These are phyloP conservation scores for Drosophila mettleri DNA, from an alignment of 2,888 invertebrate species.

Conservation along the genomic window DNA sequence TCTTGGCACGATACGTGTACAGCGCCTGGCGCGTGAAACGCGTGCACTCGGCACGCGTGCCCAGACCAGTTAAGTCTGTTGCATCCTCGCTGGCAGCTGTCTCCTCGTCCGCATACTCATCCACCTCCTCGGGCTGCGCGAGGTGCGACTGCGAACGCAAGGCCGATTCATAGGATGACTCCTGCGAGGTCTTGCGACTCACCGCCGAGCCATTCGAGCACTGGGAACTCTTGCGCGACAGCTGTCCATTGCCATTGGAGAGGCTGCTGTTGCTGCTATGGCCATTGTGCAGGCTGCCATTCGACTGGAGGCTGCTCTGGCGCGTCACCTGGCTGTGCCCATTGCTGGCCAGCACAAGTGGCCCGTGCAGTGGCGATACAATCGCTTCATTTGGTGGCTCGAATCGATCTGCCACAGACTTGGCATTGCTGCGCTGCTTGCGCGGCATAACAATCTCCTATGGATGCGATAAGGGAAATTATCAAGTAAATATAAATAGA, in stretches of 20 bases:
- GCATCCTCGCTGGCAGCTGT: conserved; percentile 29
- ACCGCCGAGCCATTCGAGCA: conserved; percentile 68
- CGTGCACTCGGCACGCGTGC: conserved; percentile 84
- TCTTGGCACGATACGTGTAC: conserved; percentile 93
- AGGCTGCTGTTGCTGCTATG: conserved; percentile 62
- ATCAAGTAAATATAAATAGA: not conserved
- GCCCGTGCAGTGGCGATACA: conserved; percentile 81
- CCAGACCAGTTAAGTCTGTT: conserved; percentile 32
- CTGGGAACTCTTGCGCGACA: conserved; percentile 81
- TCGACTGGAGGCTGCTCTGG: conserved; percentile 66
- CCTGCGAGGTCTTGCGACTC: conserved; percentile 70
- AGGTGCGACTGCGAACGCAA: conserved; percentile 79
- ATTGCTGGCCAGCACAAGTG: conserved; percentile 50
- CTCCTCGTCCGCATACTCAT: conserved; percentile 72
- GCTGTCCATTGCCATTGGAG: conserved; percentile 69
- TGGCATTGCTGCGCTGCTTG: conserved; percentile 91
- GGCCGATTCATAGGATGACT: conserved; percentile 83
- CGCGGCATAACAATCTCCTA: conserved; percentile 93
- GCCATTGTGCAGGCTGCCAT: conserved; percentile 73
- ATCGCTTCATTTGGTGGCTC: conserved; percentile 82
- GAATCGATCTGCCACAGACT: conserved; percentile 83
- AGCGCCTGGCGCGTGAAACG: conserved; percentile 88
- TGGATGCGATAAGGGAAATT: not conserved
- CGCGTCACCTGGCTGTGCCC: conserved; percentile 71
- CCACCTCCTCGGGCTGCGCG: conserved; percentile 82